Conservation (phyloP, 2,888 invertebrate species). For the Azorinus chamasolen region DNA sequence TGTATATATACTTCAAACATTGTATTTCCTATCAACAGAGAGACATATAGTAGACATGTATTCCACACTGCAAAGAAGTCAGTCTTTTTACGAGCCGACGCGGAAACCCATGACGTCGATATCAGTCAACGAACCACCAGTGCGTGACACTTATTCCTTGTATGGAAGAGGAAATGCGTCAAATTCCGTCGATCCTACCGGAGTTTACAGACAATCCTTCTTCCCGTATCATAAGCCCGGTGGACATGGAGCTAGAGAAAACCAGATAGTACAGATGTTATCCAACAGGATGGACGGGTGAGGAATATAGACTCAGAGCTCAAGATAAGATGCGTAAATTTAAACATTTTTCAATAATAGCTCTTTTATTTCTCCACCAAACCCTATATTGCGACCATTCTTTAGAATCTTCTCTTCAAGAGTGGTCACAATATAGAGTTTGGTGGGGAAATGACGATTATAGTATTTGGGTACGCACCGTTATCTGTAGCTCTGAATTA, state of each 20-base stretch:
- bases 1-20: too few species aligned
- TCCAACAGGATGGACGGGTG: slow-evolving; percentile 48
- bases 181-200: slow-evolving; percentile 34
- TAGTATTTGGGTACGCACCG: too few species aligned
- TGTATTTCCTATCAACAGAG: neutral
- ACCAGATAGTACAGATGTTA: slow-evolving; percentile 27
- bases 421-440: too few species aligned
- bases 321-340: too few species aligned
- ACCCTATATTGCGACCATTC: too few species aligned
- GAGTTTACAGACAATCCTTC: slow-evolving; percentile 47
- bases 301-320: too few species aligned
- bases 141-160: slow-evolving; percentile 48
- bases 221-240: slow-evolving; percentile 52
- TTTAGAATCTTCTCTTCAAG: too few species aligned
- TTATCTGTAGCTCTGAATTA: too few species aligned
- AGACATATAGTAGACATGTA: slow-evolving; percentile 18
- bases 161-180: slow-evolving; percentile 35
- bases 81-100: slow-evolving; percentile 57
- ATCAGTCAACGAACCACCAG: slow-evolving; percentile 52
- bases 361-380: too few species aligned
- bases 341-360: too few species aligned
- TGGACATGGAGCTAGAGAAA: slow-evolving; percentile 47
- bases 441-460: too few species aligned
- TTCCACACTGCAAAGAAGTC: slow-evolving; percentile 26
- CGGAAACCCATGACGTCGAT: slow-evolving; percentile 54